These are phyloP conservation scores for Drosophila falleni DNA, from an alignment of 2,888 invertebrate genomes.

Conservation along the genomic window DNA sequence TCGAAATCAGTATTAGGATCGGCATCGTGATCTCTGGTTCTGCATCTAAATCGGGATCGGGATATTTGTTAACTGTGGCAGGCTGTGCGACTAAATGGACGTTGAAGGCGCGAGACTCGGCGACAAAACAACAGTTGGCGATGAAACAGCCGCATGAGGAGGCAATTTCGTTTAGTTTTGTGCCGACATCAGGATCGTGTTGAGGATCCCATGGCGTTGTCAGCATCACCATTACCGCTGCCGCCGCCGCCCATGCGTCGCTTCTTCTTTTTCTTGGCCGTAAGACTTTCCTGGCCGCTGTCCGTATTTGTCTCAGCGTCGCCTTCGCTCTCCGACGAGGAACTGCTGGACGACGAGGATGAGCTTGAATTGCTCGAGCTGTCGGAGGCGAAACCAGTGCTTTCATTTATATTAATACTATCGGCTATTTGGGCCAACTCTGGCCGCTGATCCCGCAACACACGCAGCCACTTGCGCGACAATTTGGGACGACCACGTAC, in stretches of 20 bases:
- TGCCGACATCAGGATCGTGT: constrained; percentile 80
- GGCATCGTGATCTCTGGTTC: constrained; percentile 18
- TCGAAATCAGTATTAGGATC: constrained; percentile 26
- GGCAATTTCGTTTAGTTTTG: constrained; percentile 58
- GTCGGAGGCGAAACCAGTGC: constrained; percentile 97
- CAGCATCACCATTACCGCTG: constrained; percentile 32
- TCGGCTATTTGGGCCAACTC: constrained; percentile 92
- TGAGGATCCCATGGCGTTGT: constrained; percentile 40
- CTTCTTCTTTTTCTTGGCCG: constrained; percentile 93
- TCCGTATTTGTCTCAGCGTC: constrained; percentile 88
- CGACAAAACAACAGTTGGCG: constrained; percentile 68
- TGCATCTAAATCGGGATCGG: too few relatives aligned
- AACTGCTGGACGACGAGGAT: constrained; percentile 90
- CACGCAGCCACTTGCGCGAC: constrained; percentile 95
- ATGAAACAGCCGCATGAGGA: constrained; percentile 64
- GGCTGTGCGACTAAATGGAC: constrained; percentile 30
- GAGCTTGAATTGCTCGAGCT: constrained; percentile 94
- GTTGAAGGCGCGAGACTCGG: constrained; percentile 30
- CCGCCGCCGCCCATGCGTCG: constrained; percentile 86
- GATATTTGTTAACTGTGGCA: constrained; percentile 60
- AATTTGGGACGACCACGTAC: constrained; percentile 97
- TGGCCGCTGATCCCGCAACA: constrained; percentile 90
- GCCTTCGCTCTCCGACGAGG: constrained; percentile 71
- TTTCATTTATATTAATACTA: constrained; percentile 92
- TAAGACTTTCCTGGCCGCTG: constrained; percentile 95